Percentiles rank a stretch among this genome's conserved stretches.
Conservation (phyloP, 2,113 vertebrate species). For the Catharus bicknelli region DNA sequence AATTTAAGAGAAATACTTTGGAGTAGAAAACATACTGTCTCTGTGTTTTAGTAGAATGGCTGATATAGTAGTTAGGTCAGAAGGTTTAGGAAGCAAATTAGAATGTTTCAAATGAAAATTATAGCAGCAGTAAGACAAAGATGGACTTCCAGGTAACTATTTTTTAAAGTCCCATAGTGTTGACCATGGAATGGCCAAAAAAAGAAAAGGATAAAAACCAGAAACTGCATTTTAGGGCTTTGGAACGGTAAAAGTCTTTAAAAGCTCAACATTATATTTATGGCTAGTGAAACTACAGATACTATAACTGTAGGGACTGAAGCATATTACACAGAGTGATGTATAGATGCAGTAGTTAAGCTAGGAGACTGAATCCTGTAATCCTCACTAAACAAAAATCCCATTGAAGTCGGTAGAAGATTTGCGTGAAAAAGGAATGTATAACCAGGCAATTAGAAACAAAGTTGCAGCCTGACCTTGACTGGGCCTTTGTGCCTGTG, state of each 20-base stretch:
- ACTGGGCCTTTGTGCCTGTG: slow-evolving; percentile 53
- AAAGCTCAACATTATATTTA: not conserved
- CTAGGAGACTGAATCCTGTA: slow-evolving; percentile 30
- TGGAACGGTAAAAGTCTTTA: not conserved
- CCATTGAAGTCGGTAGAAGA: slow-evolving; percentile 47
- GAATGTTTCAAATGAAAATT: not conserved
- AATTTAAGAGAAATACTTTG: not conserved
- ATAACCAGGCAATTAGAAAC: slow-evolving; percentile 56
- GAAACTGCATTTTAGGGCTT: not conserved
- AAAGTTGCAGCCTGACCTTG: slow-evolving; percentile 58
- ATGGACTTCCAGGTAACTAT: not conserved
- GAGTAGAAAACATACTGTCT: not conserved
- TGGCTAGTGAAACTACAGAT: not conserved
- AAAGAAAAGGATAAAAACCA: not conserved
- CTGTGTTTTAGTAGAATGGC: not conserved
- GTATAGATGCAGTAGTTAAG: slow-evolving; percentile 14
- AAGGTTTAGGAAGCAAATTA: slow-evolving; percentile 19
- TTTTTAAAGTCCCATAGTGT: not conserved
- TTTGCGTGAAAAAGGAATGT: slow-evolving; percentile 59
- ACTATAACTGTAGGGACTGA: not conserved
- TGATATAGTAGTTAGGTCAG: not conserved
- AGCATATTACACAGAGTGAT: not conserved
- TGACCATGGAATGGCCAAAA: not conserved
- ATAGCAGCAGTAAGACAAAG: not conserved
- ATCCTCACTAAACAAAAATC: slow-evolving; percentile 60